These are phyloP conservation scores for Teleogryllus occipitalis DNA, from an alignment of 1,140 invertebrate species.

Conservation along the genomic window DNA sequence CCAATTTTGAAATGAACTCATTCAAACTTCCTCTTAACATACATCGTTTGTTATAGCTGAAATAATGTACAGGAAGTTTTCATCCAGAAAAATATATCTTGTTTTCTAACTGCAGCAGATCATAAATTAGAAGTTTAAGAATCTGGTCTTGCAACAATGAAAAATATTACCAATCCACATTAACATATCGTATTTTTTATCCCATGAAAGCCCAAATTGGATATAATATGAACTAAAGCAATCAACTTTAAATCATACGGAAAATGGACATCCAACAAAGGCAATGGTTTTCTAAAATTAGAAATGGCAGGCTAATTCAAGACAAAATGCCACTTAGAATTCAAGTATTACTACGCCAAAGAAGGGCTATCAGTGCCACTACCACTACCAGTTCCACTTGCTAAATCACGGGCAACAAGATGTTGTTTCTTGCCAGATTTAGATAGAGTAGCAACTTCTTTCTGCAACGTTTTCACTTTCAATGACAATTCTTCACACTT, in stretches of 20 bases:
- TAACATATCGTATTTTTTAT: background rate
- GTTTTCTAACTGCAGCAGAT: background rate
- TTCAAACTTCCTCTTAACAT: too few relatives aligned
- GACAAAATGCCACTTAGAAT: background rate
- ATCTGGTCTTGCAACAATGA: background rate
- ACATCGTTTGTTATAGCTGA: too few relatives aligned
- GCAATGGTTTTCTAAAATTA: background rate
- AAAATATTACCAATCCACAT: background rate
- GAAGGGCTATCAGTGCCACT: constrained; percentile 65
- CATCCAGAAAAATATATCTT: too few relatives aligned
- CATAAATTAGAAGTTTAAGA: background rate
- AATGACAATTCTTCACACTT: constrained; percentile 70
- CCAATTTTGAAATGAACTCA: too few relatives aligned
- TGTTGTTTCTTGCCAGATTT: constrained; percentile 60
- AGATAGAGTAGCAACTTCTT: constrained; percentile 75
- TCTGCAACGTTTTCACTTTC: constrained; percentile 66
- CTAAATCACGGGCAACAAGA: constrained; percentile 21
- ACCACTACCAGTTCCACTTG: constrained; percentile 54
- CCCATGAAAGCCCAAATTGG: background rate
- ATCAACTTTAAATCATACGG: background rate
- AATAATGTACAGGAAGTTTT: too few relatives aligned
- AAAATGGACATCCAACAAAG: background rate
- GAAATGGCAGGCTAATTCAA: background rate
- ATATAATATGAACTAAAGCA: background rate
- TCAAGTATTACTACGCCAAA: constrained; percentile 12